A percentile compares a stretch with the other conserved stretches of the same genome.
These are phyloP conservation scores for Chloroceryle aenea DNA, from an alignment of 2,113 vertebrate genomes.

Conservation along the genomic window DNA sequence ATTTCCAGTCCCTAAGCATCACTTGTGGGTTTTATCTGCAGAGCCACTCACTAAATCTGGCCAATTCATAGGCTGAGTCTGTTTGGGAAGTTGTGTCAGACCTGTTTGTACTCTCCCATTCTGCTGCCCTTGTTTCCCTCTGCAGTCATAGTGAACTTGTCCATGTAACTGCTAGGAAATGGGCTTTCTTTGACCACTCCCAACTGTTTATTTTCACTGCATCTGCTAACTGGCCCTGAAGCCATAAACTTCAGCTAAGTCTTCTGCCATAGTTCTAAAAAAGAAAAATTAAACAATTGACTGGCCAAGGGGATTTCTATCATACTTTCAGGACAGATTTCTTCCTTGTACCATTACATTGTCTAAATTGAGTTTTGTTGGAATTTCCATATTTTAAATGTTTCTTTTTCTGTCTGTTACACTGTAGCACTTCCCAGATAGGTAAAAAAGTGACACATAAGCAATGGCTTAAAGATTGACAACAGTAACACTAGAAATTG, in stretches of 20 bases:
- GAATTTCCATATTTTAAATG: constrained; percentile 15
- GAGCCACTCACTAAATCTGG: constrained; percentile 15
- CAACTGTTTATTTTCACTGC: constrained; percentile 38
- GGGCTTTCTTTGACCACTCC: constrained; percentile 63
- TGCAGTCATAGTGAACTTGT: constrained; percentile 62
- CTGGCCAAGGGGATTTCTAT: background rate
- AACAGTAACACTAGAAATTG: background rate
- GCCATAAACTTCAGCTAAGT: constrained; percentile 13
- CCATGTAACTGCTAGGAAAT: constrained; percentile 66
- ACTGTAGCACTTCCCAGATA: background rate
- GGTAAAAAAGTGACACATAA: background rate
- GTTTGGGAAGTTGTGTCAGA: constrained; percentile 51
- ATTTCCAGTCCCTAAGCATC: background rate
- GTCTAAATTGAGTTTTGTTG: background rate
- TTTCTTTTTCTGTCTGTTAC: constrained; percentile 20
- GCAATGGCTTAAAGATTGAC: background rate
- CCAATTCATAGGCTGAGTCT: constrained; percentile 50
- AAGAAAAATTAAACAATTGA: background rate
- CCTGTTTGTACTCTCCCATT: constrained; percentile 53
- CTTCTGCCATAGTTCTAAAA: constrained; percentile 24
- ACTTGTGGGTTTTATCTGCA: background rate
- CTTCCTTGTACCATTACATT: background rate
- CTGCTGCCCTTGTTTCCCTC: constrained; percentile 53
- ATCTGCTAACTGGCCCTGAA: constrained; percentile 59
- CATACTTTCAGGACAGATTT: background rate